phyloP scores from a whole-genome alignment of 2,888 invertebrate genomes.

The Thereva nobilitata region DNA sequence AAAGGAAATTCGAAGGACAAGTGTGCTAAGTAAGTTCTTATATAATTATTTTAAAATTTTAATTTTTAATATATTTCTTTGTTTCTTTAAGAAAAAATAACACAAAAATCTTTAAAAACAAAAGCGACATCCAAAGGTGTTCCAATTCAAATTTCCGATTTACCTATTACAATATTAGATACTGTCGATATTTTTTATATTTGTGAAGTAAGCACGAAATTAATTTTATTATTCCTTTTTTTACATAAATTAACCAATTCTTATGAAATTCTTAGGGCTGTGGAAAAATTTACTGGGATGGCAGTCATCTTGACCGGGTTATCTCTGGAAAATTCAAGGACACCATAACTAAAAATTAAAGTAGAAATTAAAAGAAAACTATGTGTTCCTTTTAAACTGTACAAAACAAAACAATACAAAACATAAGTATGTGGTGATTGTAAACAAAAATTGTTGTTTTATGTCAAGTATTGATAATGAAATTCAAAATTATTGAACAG shows the following conservation, averaged over 20 bases:
- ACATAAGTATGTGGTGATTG: too few relatives aligned
- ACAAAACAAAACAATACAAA: conserved; percentile 5
- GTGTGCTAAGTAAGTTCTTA: conserved; percentile 17
- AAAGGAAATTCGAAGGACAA: conserved; percentile 13
- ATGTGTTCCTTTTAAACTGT: conserved; percentile 16
- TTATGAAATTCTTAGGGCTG: conserved; percentile 49
- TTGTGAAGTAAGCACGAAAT: conserved; percentile 33
- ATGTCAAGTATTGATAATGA: too few relatives aligned
- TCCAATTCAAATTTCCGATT: conserved; percentile 47
- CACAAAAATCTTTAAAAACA: conserved; percentile 22
- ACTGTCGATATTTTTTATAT: conserved; percentile 41
- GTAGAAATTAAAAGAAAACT: conserved; percentile 12
- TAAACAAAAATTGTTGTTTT: too few relatives aligned
- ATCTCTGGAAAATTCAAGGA: conserved; percentile 31
- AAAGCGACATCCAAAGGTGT: conserved; percentile 36
- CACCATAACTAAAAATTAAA: conserved; percentile 15
- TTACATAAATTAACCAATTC: conserved; percentile 1
- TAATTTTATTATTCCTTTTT: not conserved
- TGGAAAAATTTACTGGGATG: conserved; percentile 48
- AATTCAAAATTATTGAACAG: too few relatives aligned
- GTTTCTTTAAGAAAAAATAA: conserved; percentile 36
- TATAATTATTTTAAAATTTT: conserved; percentile 1
- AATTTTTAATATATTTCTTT: not conserved
- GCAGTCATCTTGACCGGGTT: conserved; percentile 39
- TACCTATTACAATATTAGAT: conserved; percentile 53